Conservation (phyloP, 2,113 vertebrate genomes). For the Laterallus jamaicensis region DNA sequence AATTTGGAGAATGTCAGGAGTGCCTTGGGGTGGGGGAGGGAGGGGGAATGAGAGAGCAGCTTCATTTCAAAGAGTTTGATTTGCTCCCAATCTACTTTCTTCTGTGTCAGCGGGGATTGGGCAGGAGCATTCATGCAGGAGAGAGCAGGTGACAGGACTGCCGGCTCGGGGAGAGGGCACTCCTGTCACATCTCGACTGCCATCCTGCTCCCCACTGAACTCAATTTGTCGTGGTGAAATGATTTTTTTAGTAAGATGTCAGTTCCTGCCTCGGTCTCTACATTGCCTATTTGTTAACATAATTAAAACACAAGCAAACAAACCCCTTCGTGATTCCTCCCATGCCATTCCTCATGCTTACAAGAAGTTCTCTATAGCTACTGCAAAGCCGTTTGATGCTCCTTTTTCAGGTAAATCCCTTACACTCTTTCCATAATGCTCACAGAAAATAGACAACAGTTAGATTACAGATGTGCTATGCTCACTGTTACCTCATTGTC, state of each 20-base stretch:
- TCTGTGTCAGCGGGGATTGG: conserved; percentile 9
- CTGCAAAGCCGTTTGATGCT: neutral
- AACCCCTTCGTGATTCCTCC: neutral
- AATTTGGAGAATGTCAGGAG: neutral
- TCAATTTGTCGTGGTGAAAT: neutral
- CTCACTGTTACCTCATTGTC: neutral
- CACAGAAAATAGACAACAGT: neutral
- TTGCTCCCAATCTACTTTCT: neutral
- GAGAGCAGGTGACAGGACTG: conserved; percentile 22
- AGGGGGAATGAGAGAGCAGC: neutral
- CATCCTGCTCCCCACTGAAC: neutral
- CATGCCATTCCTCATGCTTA: neutral
- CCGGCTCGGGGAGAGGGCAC: neutral
- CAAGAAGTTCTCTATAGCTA: neutral
- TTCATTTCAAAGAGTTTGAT: conserved; percentile 4
- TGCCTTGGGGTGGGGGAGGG: neutral
- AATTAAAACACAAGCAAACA: neutral
- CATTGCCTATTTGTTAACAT: neutral
- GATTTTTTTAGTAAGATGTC: neutral
- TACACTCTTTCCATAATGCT: neutral
- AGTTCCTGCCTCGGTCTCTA: neutral
- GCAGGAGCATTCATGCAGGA: conserved; percentile 30
- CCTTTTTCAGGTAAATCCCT: neutral
- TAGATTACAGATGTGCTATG: neutral
- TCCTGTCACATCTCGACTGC: neutral